Evolutionary conservation across 64 coral and sea anemone species (phyloP), one percentile per base, ranked within the genome.

Genomic region (Actinia tenebrosa): DNA sequence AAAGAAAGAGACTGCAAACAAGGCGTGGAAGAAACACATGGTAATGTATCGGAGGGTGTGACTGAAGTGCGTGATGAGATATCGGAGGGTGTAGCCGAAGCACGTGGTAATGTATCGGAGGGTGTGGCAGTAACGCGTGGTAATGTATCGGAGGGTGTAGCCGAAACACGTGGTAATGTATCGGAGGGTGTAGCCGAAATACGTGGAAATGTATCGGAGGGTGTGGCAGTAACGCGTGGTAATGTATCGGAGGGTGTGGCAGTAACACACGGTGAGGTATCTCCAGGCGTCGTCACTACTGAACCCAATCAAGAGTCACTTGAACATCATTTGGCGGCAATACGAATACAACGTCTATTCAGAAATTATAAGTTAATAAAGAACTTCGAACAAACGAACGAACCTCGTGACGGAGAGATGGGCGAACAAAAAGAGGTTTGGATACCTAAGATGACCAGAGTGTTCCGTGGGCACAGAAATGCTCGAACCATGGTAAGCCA

Each of bases 401-500:
- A 62, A 20, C 60, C 44, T 55, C 19, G 53, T 61, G 26, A 9
- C 43, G 56, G 55, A 26, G 5, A 44, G 30, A 16, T 22, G 15
- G 17, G 18, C 19, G 77, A 92, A 2, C 85, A 80, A 45, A 68
- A 88, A 52, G 85, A 86, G 16, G 43, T 93, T 11, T 97, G 94
- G 94, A 87, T 92, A 43, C 94, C 96, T 45, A 92, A 98, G 71
- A 94, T 95, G 90, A 99, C 82, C 16, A 88, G 86, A 60, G 89
- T 99, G 53, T 99, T 88, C 56, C 94, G 87, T 22, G 97, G 97
- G 10, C 97, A 99, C 47, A 87, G 97, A 18, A 99, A 99, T 68
- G 97, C 91, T 3, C 88, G 97, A 44, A 99, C 97, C 8, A 99
- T 99, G 93, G 97, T 99, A 86, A 90, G 90, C 30, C 30, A 37